Conservation (phyloP, 2,113 vertebrate species). For the Nothobranchius furzeri region DNA sequence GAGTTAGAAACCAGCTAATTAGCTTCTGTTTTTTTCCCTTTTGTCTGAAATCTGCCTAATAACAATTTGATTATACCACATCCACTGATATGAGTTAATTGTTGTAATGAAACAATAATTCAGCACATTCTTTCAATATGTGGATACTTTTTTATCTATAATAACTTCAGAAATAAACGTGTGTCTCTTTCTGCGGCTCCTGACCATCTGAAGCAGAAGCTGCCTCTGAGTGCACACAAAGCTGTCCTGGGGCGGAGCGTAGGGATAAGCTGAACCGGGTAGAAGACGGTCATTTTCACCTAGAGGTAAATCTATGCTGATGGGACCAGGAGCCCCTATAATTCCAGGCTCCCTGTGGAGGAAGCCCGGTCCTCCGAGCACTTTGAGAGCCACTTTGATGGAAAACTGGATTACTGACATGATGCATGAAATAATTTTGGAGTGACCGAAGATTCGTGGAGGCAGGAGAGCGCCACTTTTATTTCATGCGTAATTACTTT, state of each 20-base stretch:
- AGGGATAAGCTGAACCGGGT: conserved; percentile 24
- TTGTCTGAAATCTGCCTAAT: conserved; percentile 17
- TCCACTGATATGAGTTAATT: conserved; percentile 8
- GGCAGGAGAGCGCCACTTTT: not conserved
- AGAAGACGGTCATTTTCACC: conserved; percentile 40
- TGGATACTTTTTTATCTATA: too few relatives aligned
- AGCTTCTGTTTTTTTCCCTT: conserved; percentile 6
- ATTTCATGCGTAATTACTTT: not conserved
- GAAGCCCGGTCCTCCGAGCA: conserved; percentile 14
- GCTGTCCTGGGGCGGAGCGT: conserved; percentile 15
- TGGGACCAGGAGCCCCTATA: conserved; percentile 24
- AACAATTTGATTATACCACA: conserved; percentile 22
- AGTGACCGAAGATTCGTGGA: not conserved
- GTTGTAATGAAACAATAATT: not conserved
- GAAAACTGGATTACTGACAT: conserved; percentile 43
- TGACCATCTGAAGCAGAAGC: conserved; percentile 15
- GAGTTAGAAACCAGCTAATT: not conserved
- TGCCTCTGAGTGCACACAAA: conserved; percentile 23
- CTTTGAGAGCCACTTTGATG: conserved; percentile 33
- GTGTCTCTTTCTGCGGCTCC: conserved; percentile 14
- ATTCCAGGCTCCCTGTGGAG: conserved; percentile 22
- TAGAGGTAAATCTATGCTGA: conserved; percentile 42
- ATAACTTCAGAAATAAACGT: too few relatives aligned
- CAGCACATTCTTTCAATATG: not conserved
- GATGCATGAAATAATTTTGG: conserved; percentile 21